A percentile compares a stretch with the other conserved stretches of the same genome.
These are phyloP conservation scores for Centropus bengalensis DNA, from an alignment of 2,113 vertebrate species.

Conservation along the genomic window DNA sequence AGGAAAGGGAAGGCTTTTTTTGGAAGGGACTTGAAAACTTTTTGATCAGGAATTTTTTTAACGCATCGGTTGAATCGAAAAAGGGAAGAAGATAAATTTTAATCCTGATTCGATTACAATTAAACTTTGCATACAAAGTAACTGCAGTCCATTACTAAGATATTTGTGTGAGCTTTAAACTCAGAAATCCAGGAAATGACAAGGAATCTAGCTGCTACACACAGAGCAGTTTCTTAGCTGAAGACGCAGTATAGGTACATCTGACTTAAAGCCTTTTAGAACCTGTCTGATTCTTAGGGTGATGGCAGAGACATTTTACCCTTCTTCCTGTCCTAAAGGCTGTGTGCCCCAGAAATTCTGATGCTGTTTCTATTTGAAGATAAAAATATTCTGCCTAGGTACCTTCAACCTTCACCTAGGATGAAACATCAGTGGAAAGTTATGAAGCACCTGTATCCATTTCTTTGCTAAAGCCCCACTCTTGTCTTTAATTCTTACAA, in stretches of 20 bases:
- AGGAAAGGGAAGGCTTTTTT: background rate
- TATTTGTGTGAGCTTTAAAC: background rate
- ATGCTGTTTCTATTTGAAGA: background rate
- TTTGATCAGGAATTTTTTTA: background rate
- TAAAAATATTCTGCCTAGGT: background rate
- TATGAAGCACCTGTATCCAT: background rate
- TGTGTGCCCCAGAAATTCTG: background rate
- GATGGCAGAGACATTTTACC: background rate
- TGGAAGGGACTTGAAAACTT: background rate
- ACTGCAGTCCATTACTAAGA: background rate
- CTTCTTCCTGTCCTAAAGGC: background rate
- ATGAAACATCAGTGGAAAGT: background rate
- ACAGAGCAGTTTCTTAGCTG: background rate
- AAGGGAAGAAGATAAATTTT: background rate
- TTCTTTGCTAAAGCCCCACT: background rate
- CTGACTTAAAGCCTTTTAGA: background rate
- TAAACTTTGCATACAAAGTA: background rate
- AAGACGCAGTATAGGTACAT: background rate
- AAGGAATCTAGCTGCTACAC: background rate
- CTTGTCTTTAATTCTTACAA: background rate
- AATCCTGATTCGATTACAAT: background rate
- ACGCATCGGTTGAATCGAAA: background rate
- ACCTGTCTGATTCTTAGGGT: background rate
- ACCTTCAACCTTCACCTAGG: background rate
- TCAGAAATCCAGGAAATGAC: background rate